Evolutionary conservation across 2,888 invertebrate genomes (phyloP).

Genomic region (Gastrophysa polygoni): DNA sequence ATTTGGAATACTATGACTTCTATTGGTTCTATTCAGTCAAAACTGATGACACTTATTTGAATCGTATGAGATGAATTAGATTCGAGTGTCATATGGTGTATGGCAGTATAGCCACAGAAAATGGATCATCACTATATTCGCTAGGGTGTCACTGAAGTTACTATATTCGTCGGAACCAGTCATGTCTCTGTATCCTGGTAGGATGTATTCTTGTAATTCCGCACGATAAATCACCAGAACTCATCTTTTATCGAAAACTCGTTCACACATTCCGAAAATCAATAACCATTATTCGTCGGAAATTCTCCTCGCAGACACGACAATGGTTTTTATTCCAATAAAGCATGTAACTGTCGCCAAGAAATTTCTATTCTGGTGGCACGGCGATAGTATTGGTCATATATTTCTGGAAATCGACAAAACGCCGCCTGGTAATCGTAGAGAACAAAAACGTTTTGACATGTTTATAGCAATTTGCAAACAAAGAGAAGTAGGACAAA

Average conservation of each 20-base stretch:
- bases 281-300: neutral
- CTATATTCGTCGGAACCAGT: too few relatives aligned
- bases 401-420: constrained; percentile 35
- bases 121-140: too few relatives aligned
- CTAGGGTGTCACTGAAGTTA: too few relatives aligned
- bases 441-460: constrained; percentile 38
- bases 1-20: too few relatives aligned
- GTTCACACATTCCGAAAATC: neutral
- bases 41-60: too few relatives aligned
- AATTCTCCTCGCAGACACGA: constrained; percentile 14
- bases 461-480: constrained; percentile 38
- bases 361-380: constrained; percentile 33
- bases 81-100: too few relatives aligned
- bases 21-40: too few relatives aligned
- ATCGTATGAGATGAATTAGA: too few relatives aligned
- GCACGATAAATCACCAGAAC: neutral
- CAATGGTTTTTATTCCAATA: constrained; percentile 32
- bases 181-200: too few relatives aligned
- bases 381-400: constrained; percentile 27
- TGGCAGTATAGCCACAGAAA: too few relatives aligned
- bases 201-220: too few relatives aligned
- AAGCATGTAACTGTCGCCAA: constrained; percentile 33
- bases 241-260: neutral
- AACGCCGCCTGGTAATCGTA: constrained; percentile 34
- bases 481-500: constrained; percentile 12